A percentile compares a stretch with the other conserved stretches of the same genome.
Conservation (phyloP, 2,888 invertebrate species). For the Polia nebulosa region DNA sequence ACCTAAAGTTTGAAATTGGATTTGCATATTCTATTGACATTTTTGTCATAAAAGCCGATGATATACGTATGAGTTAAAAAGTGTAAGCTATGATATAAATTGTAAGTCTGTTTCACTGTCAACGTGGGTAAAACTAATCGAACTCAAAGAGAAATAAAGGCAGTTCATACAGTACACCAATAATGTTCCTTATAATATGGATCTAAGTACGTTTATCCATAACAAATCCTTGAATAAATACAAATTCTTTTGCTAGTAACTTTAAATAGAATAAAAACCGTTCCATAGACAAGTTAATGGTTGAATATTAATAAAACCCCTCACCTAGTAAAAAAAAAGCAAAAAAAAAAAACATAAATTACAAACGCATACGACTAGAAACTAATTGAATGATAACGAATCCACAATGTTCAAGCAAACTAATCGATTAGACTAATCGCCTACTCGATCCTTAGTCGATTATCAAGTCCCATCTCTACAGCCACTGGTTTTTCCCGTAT, state of each 20-base stretch:
- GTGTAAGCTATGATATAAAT: not conserved
- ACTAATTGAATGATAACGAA: conserved; percentile 46
- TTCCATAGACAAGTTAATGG: not conserved
- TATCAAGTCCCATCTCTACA: conserved; percentile 60
- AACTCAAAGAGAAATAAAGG: not conserved
- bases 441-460: conserved; percentile 40
- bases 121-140: not conserved
- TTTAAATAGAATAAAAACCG: not conserved
- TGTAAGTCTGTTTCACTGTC: not conserved
- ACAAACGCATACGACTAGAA: conserved; percentile 26
- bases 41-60: not conserved
- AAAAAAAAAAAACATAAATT: conserved; percentile 19
- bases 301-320: conserved; percentile 1
- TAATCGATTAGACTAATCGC: conserved; percentile 56
- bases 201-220: too few relatives aligned
- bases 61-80: not conserved
- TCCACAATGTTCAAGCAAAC: conserved; percentile 27
- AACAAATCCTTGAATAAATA: not conserved
- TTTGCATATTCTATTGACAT: not conserved
- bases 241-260: not conserved
- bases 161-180: not conserved
- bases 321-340: conserved; percentile 4
- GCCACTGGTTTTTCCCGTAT: conserved; percentile 51
- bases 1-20: not conserved
- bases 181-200: too few relatives aligned